Percentiles rank a stretch among this genome's conserved stretches.
Evolutionary conservation across 2,797 vertebrate genomes (phyloP).

Genomic region (Threskiornis aethiopicus): DNA sequence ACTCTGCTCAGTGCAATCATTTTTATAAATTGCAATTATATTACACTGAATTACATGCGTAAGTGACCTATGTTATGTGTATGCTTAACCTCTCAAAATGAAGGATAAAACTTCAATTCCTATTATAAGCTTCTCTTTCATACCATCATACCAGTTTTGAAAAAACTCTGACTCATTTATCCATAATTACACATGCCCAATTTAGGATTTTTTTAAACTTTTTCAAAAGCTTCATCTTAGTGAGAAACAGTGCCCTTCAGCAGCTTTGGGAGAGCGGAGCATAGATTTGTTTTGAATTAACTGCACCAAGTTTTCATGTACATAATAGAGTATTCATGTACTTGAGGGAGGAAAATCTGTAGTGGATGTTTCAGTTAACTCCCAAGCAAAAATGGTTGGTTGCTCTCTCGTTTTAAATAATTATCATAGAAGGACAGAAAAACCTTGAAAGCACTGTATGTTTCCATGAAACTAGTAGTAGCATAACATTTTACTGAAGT

Average conservation of each 20-base stretch:
- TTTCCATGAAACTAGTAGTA: not conserved
- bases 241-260: not conserved
- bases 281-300: constrained; percentile 21
- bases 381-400: not conserved
- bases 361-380: not conserved
- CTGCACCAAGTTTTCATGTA: not conserved
- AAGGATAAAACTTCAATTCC: not conserved
- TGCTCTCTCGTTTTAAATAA: not conserved
- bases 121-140: not conserved
- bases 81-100: not conserved
- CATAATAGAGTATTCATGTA: not conserved
- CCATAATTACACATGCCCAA: not conserved
- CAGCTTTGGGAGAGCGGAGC: not conserved
- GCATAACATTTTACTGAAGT: not conserved
- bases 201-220: not conserved
- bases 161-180: not conserved
- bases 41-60: not conserved
- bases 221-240: not conserved
- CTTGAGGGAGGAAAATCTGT: not conserved
- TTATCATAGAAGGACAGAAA: not conserved
- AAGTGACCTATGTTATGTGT: not conserved
- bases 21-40: constrained; percentile 50
- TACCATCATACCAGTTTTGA: not conserved
- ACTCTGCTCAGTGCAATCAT: not conserved
- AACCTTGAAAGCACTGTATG: not conserved